Evolutionary conservation across 2,113 vertebrate genomes (phyloP).

Genomic region (Bothrops jararaca): DNA sequence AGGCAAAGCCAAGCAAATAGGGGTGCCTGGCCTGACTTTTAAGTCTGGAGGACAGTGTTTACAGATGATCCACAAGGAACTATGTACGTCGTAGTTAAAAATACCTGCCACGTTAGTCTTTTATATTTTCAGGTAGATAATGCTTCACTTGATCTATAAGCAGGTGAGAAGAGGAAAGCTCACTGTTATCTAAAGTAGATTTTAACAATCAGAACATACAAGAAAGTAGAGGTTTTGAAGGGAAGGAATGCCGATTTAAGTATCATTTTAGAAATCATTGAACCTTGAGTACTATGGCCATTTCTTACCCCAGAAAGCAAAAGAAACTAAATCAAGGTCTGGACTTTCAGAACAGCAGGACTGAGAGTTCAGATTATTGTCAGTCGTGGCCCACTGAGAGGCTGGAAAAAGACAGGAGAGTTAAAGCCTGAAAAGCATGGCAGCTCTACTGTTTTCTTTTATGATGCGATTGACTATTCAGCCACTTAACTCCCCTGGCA

Average conservation of each 20-base stretch:
- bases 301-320: neutral
- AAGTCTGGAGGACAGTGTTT: neutral
- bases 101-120: neutral
- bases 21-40: neutral
- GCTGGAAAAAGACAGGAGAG: neutral
- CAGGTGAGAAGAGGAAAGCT: neutral
- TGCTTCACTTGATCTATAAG: neutral
- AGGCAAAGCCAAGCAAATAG: neutral
- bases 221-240: neutral
- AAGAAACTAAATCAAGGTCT: neutral
- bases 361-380: neutral
- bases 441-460: neutral
- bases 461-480: neutral
- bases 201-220: neutral
- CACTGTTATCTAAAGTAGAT: neutral
- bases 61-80: neutral
- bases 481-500: neutral
- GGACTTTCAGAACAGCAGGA: neutral
- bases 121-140: neutral
- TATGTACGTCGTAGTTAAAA: neutral
- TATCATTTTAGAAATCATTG: constrained; percentile 6
- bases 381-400: neutral
- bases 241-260: neutral
- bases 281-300: neutral
- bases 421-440: neutral